Conservation (phyloP, 2,113 vertebrate species). For the Pithys albifrons region DNA sequence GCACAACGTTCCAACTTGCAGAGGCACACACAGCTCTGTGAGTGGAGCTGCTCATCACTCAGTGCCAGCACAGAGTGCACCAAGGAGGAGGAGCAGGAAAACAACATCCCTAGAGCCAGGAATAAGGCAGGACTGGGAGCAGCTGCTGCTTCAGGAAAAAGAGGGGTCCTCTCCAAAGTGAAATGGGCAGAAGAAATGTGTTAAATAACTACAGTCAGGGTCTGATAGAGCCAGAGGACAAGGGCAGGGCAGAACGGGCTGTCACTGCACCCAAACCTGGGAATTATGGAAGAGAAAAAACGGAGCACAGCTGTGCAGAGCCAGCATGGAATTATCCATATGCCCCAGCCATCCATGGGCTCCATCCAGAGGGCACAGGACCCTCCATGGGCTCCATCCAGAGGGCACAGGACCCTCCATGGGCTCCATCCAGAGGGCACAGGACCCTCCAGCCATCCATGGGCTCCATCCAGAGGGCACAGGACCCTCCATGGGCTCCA, state of each 20-base stretch:
- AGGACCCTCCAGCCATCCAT: too few species aligned
- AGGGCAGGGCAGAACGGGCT: not conserved
- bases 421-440: not conserved
- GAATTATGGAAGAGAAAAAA: too few species aligned
- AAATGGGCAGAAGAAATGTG: fast-evolving
- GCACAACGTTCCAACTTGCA: not conserved
- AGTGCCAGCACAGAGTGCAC: not conserved
- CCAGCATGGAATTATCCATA: fast-evolving
- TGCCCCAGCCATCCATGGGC: not conserved
- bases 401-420: fast-evolving
- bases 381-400: not conserved
- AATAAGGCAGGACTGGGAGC: fast-evolving
- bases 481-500: not conserved
- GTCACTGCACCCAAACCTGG: not conserved
- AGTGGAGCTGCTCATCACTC: not conserved
- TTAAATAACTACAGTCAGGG: too few species aligned
- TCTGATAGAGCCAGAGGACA: too few species aligned
- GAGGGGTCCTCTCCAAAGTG: not conserved
- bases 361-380: not conserved
- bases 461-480: too few species aligned
- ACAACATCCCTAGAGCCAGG: not conserved
- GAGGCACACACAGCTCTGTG: fast-evolving
- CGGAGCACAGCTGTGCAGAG: not conserved
- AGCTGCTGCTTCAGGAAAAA: not conserved
- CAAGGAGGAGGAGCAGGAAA: not conserved